phyloP scores from a whole-genome alignment of 2,888 invertebrate species.

The Hypsopygia costalis region DNA sequence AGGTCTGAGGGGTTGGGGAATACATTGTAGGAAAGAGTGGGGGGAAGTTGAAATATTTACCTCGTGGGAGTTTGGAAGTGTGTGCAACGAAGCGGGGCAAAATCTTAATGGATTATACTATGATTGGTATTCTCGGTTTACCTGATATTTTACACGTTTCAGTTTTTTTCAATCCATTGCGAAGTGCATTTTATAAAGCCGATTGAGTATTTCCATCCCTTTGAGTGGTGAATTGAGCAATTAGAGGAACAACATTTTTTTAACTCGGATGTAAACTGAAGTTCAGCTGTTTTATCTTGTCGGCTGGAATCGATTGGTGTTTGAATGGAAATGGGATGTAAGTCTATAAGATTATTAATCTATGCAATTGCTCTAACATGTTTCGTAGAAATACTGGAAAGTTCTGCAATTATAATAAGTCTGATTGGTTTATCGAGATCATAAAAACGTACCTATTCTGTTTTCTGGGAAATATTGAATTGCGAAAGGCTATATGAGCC shows the following conservation, averaged over 20 bases:
- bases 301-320: no score
- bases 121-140: conserved; percentile 69
- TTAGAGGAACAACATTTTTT: conserved; percentile 56
- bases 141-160: conserved; percentile 54
- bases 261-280: neutral
- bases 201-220: conserved; percentile 30
- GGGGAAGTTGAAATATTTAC: conserved; percentile 72
- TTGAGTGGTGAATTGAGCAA: conserved; percentile 40
- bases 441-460: no score
- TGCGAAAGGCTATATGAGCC: no score
- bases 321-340: no score
- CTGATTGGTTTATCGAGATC: no score
- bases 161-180: conserved; percentile 33
- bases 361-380: no score
- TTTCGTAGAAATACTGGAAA: no score
- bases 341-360: no score
- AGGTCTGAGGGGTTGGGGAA: conserved; percentile 67
- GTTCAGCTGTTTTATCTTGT: no score
- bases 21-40: conserved; percentile 56
- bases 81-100: conserved; percentile 64
- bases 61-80: conserved; percentile 74
- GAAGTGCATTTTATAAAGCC: conserved; percentile 51
- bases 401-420: no score
- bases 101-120: conserved; percentile 79
- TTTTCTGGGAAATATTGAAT: no score